Conservation (phyloP, 1,140 invertebrate genomes). For the Drosophila busckii region DNA sequence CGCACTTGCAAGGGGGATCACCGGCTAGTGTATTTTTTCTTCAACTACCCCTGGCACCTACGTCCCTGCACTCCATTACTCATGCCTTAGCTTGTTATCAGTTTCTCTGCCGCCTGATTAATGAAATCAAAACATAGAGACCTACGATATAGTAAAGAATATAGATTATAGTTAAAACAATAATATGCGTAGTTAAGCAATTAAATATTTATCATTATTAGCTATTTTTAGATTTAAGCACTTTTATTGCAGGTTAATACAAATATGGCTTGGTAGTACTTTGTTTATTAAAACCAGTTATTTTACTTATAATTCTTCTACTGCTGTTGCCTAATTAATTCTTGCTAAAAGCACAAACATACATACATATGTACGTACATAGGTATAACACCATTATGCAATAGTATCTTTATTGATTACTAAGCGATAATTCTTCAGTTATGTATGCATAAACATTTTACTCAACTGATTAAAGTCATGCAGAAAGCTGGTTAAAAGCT, state of each 20-base stretch:
- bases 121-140: too few species aligned
- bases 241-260: too few species aligned
- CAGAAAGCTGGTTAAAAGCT: not conserved
- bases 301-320: too few species aligned
- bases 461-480: not conserved
- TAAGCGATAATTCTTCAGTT: not conserved
- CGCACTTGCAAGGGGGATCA: slow-evolving; percentile 1
- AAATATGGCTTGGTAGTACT: too few species aligned
- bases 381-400: not conserved
- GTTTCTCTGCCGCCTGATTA: too few species aligned
- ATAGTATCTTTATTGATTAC: not conserved
- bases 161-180: too few species aligned
- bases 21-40: not conserved
- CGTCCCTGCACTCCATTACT: slow-evolving; percentile 20
- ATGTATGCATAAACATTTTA: not conserved
- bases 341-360: not conserved
- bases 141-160: too few species aligned
- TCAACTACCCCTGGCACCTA: not conserved
- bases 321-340: slow-evolving; percentile 8
- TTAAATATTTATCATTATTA: too few species aligned
- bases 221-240: too few species aligned
- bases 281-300: too few species aligned
- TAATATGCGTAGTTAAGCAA: too few species aligned
- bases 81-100: slow-evolving; percentile 24
- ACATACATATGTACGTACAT: not conserved